Conservation (phyloP, 2,797 vertebrate genomes). For the Chromis chromis region DNA sequence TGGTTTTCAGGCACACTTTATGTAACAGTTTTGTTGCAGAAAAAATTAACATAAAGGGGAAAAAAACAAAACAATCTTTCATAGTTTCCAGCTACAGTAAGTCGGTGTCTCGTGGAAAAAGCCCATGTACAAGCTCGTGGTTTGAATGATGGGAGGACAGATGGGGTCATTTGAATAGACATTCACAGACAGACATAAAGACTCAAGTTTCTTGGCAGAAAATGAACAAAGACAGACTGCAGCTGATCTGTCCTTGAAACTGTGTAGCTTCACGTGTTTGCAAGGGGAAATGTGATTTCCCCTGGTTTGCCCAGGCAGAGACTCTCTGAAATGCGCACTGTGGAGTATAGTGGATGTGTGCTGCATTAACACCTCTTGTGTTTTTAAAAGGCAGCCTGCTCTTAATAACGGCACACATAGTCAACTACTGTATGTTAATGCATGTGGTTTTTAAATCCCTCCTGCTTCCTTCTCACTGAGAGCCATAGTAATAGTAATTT, state of each 20-base stretch:
- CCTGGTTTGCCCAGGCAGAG: conserved; percentile 9
- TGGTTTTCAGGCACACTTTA: conserved; percentile 94
- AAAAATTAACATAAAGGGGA: conserved; percentile 47
- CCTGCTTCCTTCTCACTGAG: conserved; percentile 13
- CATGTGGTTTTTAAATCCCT: conserved; percentile 15
- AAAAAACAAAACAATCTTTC: conserved; percentile 79
- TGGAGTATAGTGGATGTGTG: conserved; percentile 23
- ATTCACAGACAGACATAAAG: conserved; percentile 61
- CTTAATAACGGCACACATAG: conserved; percentile 7
- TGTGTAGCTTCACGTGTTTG: conserved; percentile 36
- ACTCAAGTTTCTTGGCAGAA: conserved; percentile 59
- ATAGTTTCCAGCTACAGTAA: conserved; percentile 86
- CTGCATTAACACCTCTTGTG: conserved; percentile 6
- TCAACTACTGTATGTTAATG: conserved; percentile 16
- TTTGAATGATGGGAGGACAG: conserved; percentile 49
- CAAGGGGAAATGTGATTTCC: conserved; percentile 43
- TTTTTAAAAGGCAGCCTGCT: conserved; percentile 32
- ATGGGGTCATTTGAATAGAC: conserved; percentile 53
- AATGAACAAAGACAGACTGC: conserved; percentile 47
- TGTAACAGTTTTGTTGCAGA: conserved; percentile 86
- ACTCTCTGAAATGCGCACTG: conserved; percentile 8
- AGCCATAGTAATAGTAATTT: not conserved
- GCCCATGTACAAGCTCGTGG: conserved; percentile 73
- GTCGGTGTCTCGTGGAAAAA: conserved; percentile 83
- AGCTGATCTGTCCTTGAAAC: conserved; percentile 56